phyloP scores from a whole-genome alignment of 2,797 vertebrate species.

The Pangasius sanitwongsei region DNA sequence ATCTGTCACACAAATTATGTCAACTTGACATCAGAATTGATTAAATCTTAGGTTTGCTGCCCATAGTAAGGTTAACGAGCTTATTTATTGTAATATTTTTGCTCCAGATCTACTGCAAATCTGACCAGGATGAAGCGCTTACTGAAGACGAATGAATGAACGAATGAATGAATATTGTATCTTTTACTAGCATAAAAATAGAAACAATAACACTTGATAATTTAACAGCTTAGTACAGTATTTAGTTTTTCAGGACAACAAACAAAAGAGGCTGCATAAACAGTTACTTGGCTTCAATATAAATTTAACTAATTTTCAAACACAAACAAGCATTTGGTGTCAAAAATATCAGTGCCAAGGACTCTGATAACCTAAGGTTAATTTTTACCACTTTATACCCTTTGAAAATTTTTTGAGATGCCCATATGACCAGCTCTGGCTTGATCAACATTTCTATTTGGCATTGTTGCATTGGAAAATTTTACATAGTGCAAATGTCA shows the following conservation, averaged over 20 bases:
- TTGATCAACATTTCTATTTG: neutral
- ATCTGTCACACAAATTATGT: neutral
- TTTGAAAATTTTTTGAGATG: conserved; percentile 8
- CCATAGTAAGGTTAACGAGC: neutral
- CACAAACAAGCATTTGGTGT: neutral
- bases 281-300: neutral
- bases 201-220: neutral
- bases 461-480: neutral
- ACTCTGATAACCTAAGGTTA: neutral
- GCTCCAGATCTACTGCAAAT: neutral
- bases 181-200: neutral
- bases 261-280: neutral
- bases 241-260: neutral
- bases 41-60: neutral
- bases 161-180: neutral
- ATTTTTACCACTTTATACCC: neutral
- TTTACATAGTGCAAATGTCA: neutral
- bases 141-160: neutral
- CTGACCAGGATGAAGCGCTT: neutral
- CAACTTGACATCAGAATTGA: neutral
- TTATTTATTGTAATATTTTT: neutral
- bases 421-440: neutral
- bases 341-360: neutral
- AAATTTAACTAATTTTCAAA: neutral
- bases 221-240: neutral